Evolutionary conservation across 2,888 invertebrate species (phyloP).

Genomic region (Metacarcinus magister): DNA sequence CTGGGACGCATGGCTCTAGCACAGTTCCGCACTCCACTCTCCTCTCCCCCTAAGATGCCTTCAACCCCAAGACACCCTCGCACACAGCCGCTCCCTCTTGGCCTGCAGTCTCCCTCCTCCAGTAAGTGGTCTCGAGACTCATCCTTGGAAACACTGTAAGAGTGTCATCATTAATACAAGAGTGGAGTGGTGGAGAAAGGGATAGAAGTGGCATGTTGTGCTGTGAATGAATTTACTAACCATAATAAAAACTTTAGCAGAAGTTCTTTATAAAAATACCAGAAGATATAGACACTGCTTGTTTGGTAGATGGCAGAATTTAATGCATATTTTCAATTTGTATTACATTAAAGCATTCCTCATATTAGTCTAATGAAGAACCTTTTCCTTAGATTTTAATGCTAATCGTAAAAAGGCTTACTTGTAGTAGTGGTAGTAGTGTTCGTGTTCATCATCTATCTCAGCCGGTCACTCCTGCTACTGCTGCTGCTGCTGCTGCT

Average conservation of each 20-base stretch:
- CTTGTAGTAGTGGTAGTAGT: not conserved
- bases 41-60: constrained; percentile 88
- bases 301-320: not conserved
- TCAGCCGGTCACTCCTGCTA: not conserved
- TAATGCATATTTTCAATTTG: not conserved
- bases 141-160: constrained; percentile 70
- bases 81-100: constrained; percentile 84
- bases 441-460: not conserved
- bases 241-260: not conserved
- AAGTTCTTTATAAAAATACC: not conserved
- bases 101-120: constrained; percentile 86
- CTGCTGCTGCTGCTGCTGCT: not conserved
- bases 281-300: not conserved
- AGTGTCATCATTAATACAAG: not conserved
- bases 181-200: not conserved
- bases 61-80: constrained; percentile 85
- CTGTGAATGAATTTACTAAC: not conserved
- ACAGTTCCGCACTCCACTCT: constrained; percentile 89
- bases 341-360: not conserved
- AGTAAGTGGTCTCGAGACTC: constrained; percentile 85
- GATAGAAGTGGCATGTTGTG: not conserved
- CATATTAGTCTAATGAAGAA: not conserved
- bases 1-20: constrained; percentile 93
- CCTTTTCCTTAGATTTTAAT: not conserved
- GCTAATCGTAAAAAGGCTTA: not conserved